Evolutionary conservation across 2,113 vertebrate genomes (phyloP).

Genomic region (Bucco capensis): DNA sequence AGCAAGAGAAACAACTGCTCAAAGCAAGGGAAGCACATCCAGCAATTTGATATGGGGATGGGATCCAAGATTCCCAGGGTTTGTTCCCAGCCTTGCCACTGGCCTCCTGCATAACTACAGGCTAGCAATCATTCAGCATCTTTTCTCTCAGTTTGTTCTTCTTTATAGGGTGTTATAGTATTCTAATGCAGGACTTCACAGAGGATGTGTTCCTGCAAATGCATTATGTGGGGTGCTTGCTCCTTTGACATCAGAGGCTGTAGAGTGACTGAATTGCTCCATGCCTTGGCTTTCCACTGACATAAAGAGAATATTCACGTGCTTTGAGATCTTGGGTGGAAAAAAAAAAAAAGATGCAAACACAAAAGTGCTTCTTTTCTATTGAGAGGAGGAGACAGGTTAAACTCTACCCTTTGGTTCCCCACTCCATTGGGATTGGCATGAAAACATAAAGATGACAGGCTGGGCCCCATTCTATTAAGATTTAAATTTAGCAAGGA

Average conservation of each 20-base stretch:
- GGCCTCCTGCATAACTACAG: neutral
- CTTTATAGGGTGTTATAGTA: neutral
- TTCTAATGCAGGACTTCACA: neutral
- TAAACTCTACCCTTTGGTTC: constrained; percentile 31
- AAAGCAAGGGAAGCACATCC: neutral
- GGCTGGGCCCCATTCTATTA: constrained; percentile 32
- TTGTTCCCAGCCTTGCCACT: neutral
- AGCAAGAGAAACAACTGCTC: neutral
- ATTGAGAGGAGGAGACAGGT: constrained; percentile 17
- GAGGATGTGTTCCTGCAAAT: neutral
- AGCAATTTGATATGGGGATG: neutral
- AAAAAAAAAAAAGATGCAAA: constrained; percentile 22
- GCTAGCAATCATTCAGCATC: neutral
- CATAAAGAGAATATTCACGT: neutral
- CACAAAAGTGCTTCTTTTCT: constrained; percentile 26
- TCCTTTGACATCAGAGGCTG: neutral
- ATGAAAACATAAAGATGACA: constrained; percentile 42
- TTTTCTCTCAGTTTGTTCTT: neutral
- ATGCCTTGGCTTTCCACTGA: neutral
- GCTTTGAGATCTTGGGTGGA: neutral
- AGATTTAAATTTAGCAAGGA: constrained; percentile 52
- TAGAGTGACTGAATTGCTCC: neutral
- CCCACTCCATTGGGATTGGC: neutral
- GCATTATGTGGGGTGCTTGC: neutral
- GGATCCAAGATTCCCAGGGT: neutral